Percentiles rank a stretch among this genome's conserved stretches.
Evolutionary conservation across 23 tunicate genomes (phyloP).

Genomic region (Pegea sp.): DNA sequence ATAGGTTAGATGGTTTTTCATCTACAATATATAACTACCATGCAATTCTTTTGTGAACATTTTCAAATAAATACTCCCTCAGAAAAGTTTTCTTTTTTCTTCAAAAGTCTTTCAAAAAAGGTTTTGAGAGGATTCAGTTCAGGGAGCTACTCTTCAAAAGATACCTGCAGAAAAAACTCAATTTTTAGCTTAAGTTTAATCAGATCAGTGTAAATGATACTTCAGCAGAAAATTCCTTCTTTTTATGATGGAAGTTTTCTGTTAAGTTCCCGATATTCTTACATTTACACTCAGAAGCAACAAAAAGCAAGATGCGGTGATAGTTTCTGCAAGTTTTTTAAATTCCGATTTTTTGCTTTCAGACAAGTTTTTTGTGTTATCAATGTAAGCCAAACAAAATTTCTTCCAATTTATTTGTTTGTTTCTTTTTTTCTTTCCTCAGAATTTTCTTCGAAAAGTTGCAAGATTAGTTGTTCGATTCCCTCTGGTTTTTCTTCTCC

Average conservation of each 20-base stretch:
- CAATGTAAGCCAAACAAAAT: background rate
- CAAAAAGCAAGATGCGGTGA: background rate
- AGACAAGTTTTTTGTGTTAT: no score
- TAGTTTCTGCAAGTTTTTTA: background rate
- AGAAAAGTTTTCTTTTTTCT: no score
- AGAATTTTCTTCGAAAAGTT: background rate
- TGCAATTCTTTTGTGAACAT: no score
- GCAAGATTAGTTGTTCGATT: background rate
- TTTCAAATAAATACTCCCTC: no score
- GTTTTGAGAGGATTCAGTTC: no score
- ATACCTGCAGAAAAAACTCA: no score
- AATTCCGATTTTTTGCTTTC: no score
- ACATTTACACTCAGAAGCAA: background rate
- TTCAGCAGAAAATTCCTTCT: background rate
- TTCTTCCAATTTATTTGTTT: background rate
- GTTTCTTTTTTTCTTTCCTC: background rate
- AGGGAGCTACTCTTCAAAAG: no score
- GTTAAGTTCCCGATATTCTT: background rate
- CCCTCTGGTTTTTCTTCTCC: background rate
- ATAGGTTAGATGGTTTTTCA: no score
- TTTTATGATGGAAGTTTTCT: background rate
- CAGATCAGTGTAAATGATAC: background rate
- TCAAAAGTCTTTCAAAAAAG: no score
- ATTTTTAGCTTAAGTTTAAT: no score
- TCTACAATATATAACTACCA: no score